phyloP scores from a whole-genome alignment of 2,888 invertebrate genomes.

The Cistogaster globosa region DNA sequence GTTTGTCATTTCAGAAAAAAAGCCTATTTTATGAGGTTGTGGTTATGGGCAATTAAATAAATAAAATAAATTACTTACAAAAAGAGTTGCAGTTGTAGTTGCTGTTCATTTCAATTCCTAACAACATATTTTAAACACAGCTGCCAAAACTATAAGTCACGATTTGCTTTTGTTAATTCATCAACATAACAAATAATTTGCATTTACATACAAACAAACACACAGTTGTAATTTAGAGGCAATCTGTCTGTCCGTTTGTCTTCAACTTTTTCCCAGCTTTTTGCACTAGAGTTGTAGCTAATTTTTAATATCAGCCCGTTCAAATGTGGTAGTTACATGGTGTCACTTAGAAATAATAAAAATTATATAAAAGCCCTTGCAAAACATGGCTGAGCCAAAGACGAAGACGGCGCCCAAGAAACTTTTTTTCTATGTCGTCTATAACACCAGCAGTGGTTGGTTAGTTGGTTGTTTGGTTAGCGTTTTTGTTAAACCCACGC shows the following conservation, averaged over 20 bases:
- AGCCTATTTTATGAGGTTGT: conserved; percentile 34
- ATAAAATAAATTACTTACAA: conserved; percentile 41
- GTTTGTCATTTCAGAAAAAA: neutral
- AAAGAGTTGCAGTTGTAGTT: conserved; percentile 6
- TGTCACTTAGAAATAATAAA: conserved; percentile 65
- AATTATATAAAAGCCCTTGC: conserved; percentile 63
- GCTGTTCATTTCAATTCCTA: conserved; percentile 56
- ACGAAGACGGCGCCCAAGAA: conserved; percentile 64
- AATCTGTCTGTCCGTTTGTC: conserved; percentile 4
- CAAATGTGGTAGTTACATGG: conserved; percentile 68
- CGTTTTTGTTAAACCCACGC: conserved; percentile 63
- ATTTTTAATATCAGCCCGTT: conserved; percentile 50
- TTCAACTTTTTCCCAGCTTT: conserved; percentile 37
- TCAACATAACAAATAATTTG: conserved; percentile 73
- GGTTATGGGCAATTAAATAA: neutral
- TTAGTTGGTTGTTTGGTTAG: conserved; percentile 19
- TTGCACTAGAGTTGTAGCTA: conserved; percentile 7
- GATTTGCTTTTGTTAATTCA: conserved; percentile 74
- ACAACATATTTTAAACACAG: conserved; percentile 69
- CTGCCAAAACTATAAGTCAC: conserved; percentile 74
- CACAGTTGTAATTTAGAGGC: neutral
- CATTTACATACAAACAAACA: conserved; percentile 60
- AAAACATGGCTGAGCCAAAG: conserved; percentile 45
- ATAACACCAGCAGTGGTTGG: neutral
- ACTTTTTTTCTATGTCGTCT: conserved; percentile 1